These are phyloP conservation scores for Astyanax mexicanus DNA, from an alignment of 2,797 vertebrate genomes.

Conservation along the genomic window DNA sequence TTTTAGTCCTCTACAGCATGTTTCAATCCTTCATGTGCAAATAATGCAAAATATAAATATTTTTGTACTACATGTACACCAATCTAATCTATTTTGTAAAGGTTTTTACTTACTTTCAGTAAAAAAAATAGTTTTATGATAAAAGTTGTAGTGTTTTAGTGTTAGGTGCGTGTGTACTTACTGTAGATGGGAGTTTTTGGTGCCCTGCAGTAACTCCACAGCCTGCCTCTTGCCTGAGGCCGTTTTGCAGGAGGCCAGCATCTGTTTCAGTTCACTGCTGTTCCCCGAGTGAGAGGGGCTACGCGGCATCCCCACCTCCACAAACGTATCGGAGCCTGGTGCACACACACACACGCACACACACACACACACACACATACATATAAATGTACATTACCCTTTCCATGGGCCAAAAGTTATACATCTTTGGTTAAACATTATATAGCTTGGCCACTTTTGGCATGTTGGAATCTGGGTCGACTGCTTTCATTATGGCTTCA, in stretches of 20 bases:
- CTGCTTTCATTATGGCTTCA: constrained; percentile 50
- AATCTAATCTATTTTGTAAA: neutral
- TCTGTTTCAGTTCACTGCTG: constrained; percentile 86
- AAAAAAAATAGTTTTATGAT: neutral
- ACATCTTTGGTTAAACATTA: constrained; percentile 30
- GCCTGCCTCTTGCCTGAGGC: constrained; percentile 85
- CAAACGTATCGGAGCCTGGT: constrained; percentile 87
- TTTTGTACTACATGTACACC: too few relatives aligned
- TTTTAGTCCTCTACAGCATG: too few relatives aligned
- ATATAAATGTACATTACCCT: constrained; percentile 36
- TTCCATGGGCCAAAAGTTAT: constrained; percentile 32
- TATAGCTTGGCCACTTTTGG: constrained; percentile 34
- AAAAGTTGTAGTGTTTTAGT: too few relatives aligned
- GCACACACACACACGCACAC: constrained; percentile 43
- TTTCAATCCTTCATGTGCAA: too few relatives aligned
- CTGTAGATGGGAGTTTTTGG: constrained; percentile 89
- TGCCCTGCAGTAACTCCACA: constrained; percentile 85
- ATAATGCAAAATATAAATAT: too few relatives aligned
- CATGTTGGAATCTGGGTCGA: constrained; percentile 72
- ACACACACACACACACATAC: too few relatives aligned
- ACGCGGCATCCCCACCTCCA: constrained; percentile 90
- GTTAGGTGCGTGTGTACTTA: constrained; percentile 65
- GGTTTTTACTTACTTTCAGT: neutral
- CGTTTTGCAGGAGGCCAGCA: constrained; percentile 82
- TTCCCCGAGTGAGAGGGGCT: constrained; percentile 89